Evolutionary conservation across 2,113 vertebrate species (phyloP).

Genomic region (Psilopogon haemacephalus): DNA sequence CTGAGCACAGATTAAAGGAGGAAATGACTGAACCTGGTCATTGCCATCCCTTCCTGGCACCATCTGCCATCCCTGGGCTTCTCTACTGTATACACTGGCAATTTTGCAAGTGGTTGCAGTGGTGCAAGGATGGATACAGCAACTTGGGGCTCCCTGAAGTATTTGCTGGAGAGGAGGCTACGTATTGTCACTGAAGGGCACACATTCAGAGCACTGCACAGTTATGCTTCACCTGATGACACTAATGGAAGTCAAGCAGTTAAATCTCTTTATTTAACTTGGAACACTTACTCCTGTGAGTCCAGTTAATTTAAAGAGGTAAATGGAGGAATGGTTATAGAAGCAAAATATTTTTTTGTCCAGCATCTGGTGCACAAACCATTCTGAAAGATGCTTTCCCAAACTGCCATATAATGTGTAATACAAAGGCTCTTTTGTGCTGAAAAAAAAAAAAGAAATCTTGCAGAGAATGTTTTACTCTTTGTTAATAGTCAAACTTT

Average conservation of each 20-base stretch:
- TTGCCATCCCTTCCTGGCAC: not conserved
- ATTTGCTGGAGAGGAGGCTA: not conserved
- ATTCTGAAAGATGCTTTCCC: not conserved
- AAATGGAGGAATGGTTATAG: slow-evolving; percentile 3
- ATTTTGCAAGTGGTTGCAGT: no score
- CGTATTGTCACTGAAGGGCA: not conserved
- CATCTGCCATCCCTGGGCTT: not conserved
- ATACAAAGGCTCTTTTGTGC: slow-evolving; percentile 21
- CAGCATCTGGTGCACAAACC: not conserved
- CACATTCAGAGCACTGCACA: not conserved
- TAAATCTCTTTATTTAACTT: slow-evolving; percentile 51
- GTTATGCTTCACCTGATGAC: slow-evolving; percentile 41
- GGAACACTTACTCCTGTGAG: slow-evolving; percentile 21
- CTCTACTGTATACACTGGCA: not conserved
- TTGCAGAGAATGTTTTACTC: slow-evolving; percentile 10
- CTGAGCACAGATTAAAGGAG: not conserved
- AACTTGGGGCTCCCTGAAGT: not conserved
- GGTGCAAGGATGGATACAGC: not conserved
- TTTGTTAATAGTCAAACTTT: not conserved
- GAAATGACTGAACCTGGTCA: not conserved
- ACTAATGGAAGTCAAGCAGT: slow-evolving; percentile 58
- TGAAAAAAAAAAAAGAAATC: not conserved
- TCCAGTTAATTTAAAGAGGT: slow-evolving; percentile 47
- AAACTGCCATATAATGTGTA: not conserved
- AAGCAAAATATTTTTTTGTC: slow-evolving; percentile 2